phyloP scores from a whole-genome alignment of 2,888 invertebrate genomes.

The Deroplatys truncata region DNA sequence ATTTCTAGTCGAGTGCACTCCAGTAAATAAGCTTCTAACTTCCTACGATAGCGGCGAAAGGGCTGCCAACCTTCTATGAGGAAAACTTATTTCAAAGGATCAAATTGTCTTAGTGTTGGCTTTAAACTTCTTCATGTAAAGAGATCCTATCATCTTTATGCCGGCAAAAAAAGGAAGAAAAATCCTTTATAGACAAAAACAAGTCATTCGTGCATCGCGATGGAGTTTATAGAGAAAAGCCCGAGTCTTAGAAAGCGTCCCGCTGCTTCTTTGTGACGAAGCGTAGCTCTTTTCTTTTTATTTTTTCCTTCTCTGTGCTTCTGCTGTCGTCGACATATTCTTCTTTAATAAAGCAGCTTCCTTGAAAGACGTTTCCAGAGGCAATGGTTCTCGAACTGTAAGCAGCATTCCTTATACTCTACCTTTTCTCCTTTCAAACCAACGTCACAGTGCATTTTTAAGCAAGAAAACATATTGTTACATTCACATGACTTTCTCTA shows the following conservation, averaged over 20 bases:
- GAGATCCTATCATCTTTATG: conserved; percentile 2
- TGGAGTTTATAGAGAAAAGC: background rate
- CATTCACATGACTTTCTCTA: no score
- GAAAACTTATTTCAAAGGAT: conserved; percentile 20
- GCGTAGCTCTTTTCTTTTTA: background rate
- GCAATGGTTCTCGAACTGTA: background rate
- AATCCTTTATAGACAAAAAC: background rate
- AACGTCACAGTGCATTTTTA: no score
- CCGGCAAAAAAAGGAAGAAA: background rate
- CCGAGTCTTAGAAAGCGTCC: background rate
- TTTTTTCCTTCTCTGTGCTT: background rate
- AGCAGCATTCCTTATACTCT: background rate
- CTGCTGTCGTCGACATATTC: background rate
- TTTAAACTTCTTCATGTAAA: conserved; percentile 14
- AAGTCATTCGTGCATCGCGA: background rate
- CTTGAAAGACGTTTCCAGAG: background rate
- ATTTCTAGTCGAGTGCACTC: conserved; percentile 6
- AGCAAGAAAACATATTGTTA: no score
- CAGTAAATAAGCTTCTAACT: conserved; percentile 4
- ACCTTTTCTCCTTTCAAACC: background rate
- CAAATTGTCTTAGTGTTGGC: conserved; percentile 9
- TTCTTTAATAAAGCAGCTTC: background rate
- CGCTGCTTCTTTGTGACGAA: background rate
- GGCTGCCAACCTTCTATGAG: background rate
- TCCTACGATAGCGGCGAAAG: background rate